Base-by-base conservation (phyloP, 2,888 invertebrate genomes). In the Idaea straminata region DNA sequence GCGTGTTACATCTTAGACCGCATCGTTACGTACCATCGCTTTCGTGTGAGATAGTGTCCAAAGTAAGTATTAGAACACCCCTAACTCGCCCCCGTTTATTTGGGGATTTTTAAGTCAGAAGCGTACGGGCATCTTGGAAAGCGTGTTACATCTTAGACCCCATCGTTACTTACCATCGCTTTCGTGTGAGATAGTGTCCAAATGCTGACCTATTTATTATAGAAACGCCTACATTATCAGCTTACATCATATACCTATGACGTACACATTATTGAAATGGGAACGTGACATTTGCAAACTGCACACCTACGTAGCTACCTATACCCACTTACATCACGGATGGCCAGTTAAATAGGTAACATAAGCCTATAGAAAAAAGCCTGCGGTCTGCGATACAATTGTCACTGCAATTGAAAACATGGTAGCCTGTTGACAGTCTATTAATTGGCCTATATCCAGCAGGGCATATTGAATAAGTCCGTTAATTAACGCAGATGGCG, bases 401-500 rank as follows among this genome's bases (percentile, higher is more conserved):
- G 63, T 60, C 65, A 69, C 59, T 71, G 66, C 67, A 69, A 64
- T 74, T 69, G 61, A 35, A 69, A 61, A 58, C 38, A 61, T 59
- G 47, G 57, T 61, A 34, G 36, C 60, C 35, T 57, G 59, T 38
- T 61, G 59, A 58, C 47, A 35, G 35, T 7, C 10, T 61, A n/a
- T 16, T 38, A 61, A 16, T 61, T 38, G 61, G 47, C 36, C 61
- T 15, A 16, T 16, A 59, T 7, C n/a, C 15, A n/a, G n/a, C 36
- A 15, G 10, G 36, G 59, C n/a, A 63, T 35, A 59, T 61, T 57
- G 68, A 72, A 68, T 73, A 72, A 67, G 72, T 62, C 66, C 63
- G 73, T 78, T 79, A 79, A 82, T 80, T 81, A 82, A 81, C 74
- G 70, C 66, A 68, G 74, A 73, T 73, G 66, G 68, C 73, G 76